A percentile compares a stretch with the other conserved stretches of the same genome.
These are phyloP conservation scores for Pica pica DNA, from an alignment of 2,113 vertebrate genomes.

Conservation along the genomic window DNA sequence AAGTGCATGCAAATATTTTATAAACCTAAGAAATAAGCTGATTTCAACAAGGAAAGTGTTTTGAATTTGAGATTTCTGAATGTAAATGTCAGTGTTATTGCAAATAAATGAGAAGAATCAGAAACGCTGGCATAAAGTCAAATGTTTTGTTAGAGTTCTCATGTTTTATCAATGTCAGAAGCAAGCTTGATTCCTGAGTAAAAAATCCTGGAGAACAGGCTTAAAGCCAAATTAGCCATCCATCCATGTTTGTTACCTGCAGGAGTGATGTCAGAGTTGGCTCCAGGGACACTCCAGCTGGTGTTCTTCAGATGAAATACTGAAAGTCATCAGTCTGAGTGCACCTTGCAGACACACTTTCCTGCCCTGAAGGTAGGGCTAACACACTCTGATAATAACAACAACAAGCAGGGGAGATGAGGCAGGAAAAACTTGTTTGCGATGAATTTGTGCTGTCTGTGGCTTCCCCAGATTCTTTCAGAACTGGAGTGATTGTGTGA, in stretches of 20 bases:
- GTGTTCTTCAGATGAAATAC: neutral
- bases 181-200: neutral
- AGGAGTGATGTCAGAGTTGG: neutral
- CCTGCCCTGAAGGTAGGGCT: neutral
- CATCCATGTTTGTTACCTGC: neutral
- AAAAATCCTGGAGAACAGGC: neutral
- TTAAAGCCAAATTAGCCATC: neutral
- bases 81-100: neutral
- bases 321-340: neutral
- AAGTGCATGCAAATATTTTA: neutral
- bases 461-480: neutral
- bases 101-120: neutral
- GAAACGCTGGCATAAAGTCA: neutral
- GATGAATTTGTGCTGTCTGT: neutral
- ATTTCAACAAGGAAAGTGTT: neutral
- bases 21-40: neutral
- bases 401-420: neutral
- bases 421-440: neutral
- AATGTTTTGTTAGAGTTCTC: neutral
- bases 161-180: neutral
- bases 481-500: neutral
- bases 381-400: neutral
- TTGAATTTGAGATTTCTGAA: neutral
- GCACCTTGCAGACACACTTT: neutral
- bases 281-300: neutral